Base-by-base conservation (phyloP, 2,797 vertebrate species). In the Rhinatrema bivittatum region DNA sequence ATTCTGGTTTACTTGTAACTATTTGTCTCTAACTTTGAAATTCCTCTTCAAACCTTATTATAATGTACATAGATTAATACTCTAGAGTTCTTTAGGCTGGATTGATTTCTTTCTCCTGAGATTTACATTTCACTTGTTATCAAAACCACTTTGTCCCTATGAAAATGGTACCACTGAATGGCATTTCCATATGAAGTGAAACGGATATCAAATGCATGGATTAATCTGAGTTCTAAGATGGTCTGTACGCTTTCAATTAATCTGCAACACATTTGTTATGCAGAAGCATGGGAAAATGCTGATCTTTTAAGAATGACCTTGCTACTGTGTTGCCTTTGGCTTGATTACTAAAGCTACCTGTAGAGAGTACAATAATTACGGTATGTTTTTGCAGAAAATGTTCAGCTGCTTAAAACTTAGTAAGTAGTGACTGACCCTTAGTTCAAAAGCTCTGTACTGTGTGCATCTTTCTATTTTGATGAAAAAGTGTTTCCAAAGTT, bases 151-250 rank as follows among this genome's bases (percentile, higher is more conserved):
- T 74, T 75, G 67, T 80, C 63, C 44, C 45, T 60, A 60, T 67
- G 68, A 75, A 77, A 77, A 59, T 70, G 56, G 65, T 79, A 55
- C 74, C 62, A 65, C 57, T 77, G 65, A 63, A 74, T 81, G 78
- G 65, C 64, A 68, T 71, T 82, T 78, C 79, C 80, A 65, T 80
- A 76, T 74, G 78, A 58, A 69, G 70, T 69, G 67, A 75, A 72
- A 59, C 38, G 65, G 74, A 76, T 70, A 70, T 83, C 77, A 81
- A 70, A 68, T 78, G 76, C 65, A 73, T 9, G 58, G 68, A 63
- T 75, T 79, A 68, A 72, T 79, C 64, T 73, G 65, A 40, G 37
- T 50, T 71, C 63, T 68, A 6, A 72, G 51, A 45, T 62, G 64
- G 63, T 55, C 55, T 66, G 47, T 64, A 54, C 25, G 5, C 51